Evolutionary conservation across 2,113 vertebrate genomes (phyloP).

Genomic region (Pseudorectes ferrugineus): DNA sequence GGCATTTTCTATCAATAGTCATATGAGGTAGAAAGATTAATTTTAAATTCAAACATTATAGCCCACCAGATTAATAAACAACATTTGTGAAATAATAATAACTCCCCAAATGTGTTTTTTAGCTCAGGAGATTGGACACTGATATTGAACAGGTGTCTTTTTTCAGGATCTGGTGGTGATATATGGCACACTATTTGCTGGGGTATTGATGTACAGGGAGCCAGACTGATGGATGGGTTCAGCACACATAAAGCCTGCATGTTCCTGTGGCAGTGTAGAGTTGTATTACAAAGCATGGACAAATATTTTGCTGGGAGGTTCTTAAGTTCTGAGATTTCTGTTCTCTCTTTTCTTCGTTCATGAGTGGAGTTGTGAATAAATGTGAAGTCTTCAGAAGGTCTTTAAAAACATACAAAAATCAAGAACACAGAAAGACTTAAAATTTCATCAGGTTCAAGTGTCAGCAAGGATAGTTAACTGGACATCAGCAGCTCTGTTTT

Average conservation of each 20-base stretch:
- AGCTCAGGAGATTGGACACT: background rate
- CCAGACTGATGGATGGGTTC: background rate
- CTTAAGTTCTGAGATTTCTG: background rate
- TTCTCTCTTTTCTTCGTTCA: background rate
- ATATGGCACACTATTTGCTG: background rate
- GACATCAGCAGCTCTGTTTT: background rate
- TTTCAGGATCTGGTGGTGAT: background rate
- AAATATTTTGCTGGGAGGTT: background rate
- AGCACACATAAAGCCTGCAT: background rate
- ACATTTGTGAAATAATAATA: slow-evolving; percentile 25
- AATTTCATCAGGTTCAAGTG: background rate
- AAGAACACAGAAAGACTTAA: background rate
- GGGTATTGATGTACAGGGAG: background rate
- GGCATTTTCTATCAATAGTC: background rate
- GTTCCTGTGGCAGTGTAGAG: background rate
- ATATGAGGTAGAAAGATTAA: background rate
- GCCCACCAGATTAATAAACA: slow-evolving; percentile 1
- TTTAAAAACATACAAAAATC: background rate
- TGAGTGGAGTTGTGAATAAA: background rate
- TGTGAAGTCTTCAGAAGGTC: background rate
- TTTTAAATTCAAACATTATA: slow-evolving; percentile 12
- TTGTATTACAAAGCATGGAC: background rate
- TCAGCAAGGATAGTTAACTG: background rate
- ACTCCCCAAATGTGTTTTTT: background rate
- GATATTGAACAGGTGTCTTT: slow-evolving; percentile 6